Evolutionary conservation across 1,140 invertebrate species (phyloP), one percentile per base, ranked within the genome.

Genomic region (Proctacanthus coquilletti): DNA sequence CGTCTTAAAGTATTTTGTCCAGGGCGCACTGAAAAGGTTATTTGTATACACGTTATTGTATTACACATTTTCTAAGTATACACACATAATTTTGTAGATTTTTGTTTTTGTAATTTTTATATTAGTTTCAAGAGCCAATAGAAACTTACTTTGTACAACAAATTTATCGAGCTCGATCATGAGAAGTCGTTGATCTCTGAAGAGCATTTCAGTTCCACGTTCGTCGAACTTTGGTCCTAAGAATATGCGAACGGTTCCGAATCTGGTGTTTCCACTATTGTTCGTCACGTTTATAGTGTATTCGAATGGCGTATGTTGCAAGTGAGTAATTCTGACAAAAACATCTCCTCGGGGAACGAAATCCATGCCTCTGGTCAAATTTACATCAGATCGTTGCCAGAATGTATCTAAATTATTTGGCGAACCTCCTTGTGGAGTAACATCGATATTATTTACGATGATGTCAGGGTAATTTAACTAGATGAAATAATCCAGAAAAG

Each of bases 111-210:
- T 32, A 38, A 21, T 42, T 38, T 23, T 18, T 14, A 15, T 33
- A 32, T 37, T 36, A 30, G 8, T 31, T 38, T 14, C n/a, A 20
- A 18, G n/a, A n/a, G n/a, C n/a, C n/a, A n/a, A n/a, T n/a, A n/a
- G n/a, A 10, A 52, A 64, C 66, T 67, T 60, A 79, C 75, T 52
- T 10, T 62, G 59, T 0, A 68, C 64, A 8, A 70, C 65, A 50
- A 83, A 83, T 52, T 81, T 81, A 56, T 84, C 82, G 60, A 84
- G 60, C 48, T 85, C 81, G 21, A 84, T 71, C 71, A 83, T 80
- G 18, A 83, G 56, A 3, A 64, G 49, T 17, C 75, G 66, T 52
- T 84, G 77, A 18, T 80, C 71, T 1, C 70, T 61, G 48, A 80
- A 72, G 10, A 59, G 39, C 51, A 80, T 69, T 3, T 64, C 66